Evolutionary conservation across 2,113 vertebrate genomes (phyloP), one percentile per base, ranked within the genome.

Genomic region (Scomber colias): DNA sequence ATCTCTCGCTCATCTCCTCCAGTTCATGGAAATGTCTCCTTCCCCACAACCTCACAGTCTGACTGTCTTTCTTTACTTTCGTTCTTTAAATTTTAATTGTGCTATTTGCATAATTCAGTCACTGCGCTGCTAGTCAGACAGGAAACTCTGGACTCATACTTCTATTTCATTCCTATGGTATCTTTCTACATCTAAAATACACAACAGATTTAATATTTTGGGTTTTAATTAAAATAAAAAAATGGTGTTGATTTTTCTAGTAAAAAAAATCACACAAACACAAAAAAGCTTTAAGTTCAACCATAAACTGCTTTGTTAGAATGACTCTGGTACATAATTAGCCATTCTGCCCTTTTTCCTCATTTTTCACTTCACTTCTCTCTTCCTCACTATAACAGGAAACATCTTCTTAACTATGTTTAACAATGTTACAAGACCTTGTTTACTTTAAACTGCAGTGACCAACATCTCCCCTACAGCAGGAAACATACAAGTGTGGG

Each of bases 41-140:
- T 48, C 4, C 13, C 8, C 31, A 67, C 27, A 51, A 63, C 35
- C 15, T 66, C 19, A 16, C 0, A 3, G 12, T 61, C 40, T 70
- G 24, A 30, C 11, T 8, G 6, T 66, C 35, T 35, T 54, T 66
- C 35, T 35, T 54, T 30, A 35, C 54, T 71, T 35, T 51, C 4
- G 17, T 6, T 57, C 9, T 54, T 80, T 30, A 27, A 76, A 62
- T 59, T 71, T 49, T 60, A 51, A 71, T 66, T 66, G 59, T 0
- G 6, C 54, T 16, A 55, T 63, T 82, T 81, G 35, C 35, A 75
- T 83, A 44, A 72, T 0, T 71, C 57, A 84, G 35, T 71, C 40
- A 27, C 19, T 40, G 12, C n/a, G 15, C n/a, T 57, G 49, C 0
- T 44, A 13, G 17, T 13, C n/a, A 17, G 9, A 48, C 48, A 51